These are phyloP conservation scores for Ammodytes marinus DNA, from an alignment of 2,113 vertebrate species.

Conservation along the genomic window DNA sequence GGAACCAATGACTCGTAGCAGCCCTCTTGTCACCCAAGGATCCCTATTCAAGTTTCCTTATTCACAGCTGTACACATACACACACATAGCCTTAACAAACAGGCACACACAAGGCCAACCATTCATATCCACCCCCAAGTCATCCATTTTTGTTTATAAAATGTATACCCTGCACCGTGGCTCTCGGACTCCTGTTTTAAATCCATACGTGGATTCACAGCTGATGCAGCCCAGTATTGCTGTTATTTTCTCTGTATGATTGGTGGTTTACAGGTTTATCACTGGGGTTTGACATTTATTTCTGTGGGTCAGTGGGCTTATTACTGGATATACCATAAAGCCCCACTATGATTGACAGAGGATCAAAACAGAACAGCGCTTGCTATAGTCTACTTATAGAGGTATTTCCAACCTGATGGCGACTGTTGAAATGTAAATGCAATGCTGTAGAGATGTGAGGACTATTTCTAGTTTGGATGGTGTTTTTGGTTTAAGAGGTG, in stretches of 20 bases:
- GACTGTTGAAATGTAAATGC: slow-evolving; percentile 17
- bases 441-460: not conserved
- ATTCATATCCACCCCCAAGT: slow-evolving; percentile 48
- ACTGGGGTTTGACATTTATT: slow-evolving; percentile 61
- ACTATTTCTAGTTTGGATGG: not conserved
- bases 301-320: slow-evolving; percentile 65
- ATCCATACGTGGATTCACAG: slow-evolving; percentile 67
- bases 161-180: slow-evolving; percentile 61
- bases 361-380: slow-evolving; percentile 28
- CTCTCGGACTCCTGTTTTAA: slow-evolving; percentile 55
- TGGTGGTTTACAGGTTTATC: slow-evolving; percentile 70
- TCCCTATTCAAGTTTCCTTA: slow-evolving; percentile 47
- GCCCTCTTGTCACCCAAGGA: slow-evolving; percentile 46
- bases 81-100: slow-evolving; percentile 10
- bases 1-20: slow-evolving; percentile 65
- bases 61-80: slow-evolving; percentile 41
- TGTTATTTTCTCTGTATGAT: slow-evolving; percentile 49
- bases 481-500: not conserved
- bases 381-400: not conserved
- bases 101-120: slow-evolving; percentile 5
- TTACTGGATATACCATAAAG: slow-evolving; percentile 61
- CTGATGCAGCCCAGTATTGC: slow-evolving; percentile 49
- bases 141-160: slow-evolving; percentile 64
- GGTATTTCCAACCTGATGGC: not conserved
- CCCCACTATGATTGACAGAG: slow-evolving; percentile 55